A percentile compares a stretch with the other conserved stretches of the same genome.
phyloP scores from a whole-genome alignment of 2,113 vertebrate species.

The Anthoscopus minutus region DNA sequence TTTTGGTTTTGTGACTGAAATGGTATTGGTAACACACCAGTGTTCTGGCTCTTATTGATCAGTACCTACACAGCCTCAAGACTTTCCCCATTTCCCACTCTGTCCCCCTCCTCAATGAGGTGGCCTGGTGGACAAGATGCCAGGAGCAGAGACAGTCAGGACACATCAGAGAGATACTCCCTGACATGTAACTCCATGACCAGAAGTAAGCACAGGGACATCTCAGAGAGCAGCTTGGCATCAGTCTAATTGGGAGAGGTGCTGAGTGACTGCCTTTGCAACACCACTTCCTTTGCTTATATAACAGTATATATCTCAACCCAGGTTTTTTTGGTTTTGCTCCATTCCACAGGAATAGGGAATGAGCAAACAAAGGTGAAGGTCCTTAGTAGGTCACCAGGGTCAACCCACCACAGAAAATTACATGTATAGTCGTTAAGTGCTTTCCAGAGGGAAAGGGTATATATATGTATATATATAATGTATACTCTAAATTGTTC shows the following conservation, averaged over 20 bases:
- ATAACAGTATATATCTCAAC: neutral
- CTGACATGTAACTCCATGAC: neutral
- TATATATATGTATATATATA: no score
- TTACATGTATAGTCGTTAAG: neutral
- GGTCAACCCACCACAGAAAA: neutral
- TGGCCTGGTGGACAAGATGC: neutral
- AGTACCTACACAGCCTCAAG: neutral
- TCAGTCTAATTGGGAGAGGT: neutral
- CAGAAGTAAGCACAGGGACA: neutral
- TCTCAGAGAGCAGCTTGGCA: neutral
- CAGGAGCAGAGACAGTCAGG: fast-evolving
- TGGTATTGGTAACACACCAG: neutral
- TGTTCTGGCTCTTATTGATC: neutral
- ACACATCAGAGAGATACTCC: neutral
- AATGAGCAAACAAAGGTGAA: neutral
- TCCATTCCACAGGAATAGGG: neutral
- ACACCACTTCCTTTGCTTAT: neutral
- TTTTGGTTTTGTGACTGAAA: neutral
- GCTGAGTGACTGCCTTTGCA: neutral
- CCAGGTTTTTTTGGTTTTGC: neutral
- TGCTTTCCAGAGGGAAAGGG: neutral
- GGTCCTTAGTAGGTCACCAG: neutral
- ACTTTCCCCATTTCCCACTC: neutral
- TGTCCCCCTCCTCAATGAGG: fast-evolving
- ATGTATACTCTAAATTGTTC: neutral